Base-by-base conservation (phyloP, 1,140 invertebrate species). In the Copidosoma floridanum region DNA sequence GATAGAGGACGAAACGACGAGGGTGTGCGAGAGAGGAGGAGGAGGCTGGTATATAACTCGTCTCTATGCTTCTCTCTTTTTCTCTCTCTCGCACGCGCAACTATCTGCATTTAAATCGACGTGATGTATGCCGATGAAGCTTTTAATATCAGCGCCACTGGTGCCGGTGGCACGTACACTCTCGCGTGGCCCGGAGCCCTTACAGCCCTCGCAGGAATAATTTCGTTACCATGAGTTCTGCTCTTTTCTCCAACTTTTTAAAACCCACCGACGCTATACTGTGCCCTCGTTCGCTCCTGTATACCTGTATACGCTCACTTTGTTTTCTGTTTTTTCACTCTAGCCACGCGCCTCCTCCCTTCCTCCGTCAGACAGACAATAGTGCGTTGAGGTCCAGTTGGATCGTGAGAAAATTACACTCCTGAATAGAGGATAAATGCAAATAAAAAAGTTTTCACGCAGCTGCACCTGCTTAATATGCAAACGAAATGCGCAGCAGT, bases 61-160 rank as follows among this genome's bases (percentile, higher is more conserved):
- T n/a, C n/a, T n/a, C n/a, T n/a, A n/a, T n/a, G n/a, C n/a, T n/a
- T n/a, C n/a, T n/a, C n/a, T n/a, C n/a, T n/a, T n/a, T n/a, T n/a
- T n/a, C 16, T 7, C 46, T 11, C 26, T 27, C 37, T 24, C 21
- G 21, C 2, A n/a, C 44, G 23, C 38, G 52, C 51, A 41, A 54
- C 52, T 54, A 46, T 46, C 40, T 46, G 53, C 53, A 56, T 56
- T 56, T 46, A 56, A 56, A 56, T 56, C 53, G 40, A 56, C 53
- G 40, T 56, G 53, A 56, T 46, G 53, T 56, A 56, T 46, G 53
- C 41, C 53, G 53, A 46, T 56, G 40, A 46, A 56, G 53, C 53
- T 56, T 56, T 56, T 56, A 56, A 56, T 56, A 56, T 56, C 40
- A 54, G 40, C 26, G 27, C 10, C 38, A n/a, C n/a, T n/a, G n/a